Percentiles rank a stretch among this genome's conserved stretches.
Conservation (phyloP, 2,797 vertebrate genomes). For the Periophthalmus magnuspinnatus region DNA sequence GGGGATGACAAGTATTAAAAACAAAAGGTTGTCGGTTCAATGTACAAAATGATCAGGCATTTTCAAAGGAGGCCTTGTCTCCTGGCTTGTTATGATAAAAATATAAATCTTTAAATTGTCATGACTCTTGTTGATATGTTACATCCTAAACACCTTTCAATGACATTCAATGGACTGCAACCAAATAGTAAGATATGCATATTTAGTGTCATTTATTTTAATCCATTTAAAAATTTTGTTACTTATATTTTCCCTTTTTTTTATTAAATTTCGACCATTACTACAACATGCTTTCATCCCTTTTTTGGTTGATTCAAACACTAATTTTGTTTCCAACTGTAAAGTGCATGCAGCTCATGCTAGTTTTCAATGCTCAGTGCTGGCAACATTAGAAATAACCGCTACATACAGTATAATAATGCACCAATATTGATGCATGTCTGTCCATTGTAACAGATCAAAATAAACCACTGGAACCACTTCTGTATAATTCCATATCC, state of each 20-base stretch:
- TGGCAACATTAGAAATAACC: conserved; percentile 33
- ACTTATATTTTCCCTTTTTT: neutral
- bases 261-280: conserved; percentile 8
- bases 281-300: conserved; percentile 34
- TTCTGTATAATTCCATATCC: conserved; percentile 33
- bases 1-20: conserved; percentile 69
- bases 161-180: conserved; percentile 21
- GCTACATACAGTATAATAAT: conserved; percentile 34
- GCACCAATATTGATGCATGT: conserved; percentile 18
- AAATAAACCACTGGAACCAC: conserved; percentile 15
- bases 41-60: conserved; percentile 73
- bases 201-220: neutral
- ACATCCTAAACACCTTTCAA: conserved; percentile 32
- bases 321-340: conserved; percentile 42
- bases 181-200: neutral
- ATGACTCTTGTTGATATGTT: conserved; percentile 57
- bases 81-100: conserved; percentile 65
- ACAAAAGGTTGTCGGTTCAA: conserved; percentile 64
- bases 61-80: conserved; percentile 74
- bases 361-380: conserved; percentile 37
- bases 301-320: conserved; percentile 53
- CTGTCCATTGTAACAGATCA: conserved; percentile 28
- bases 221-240: neutral
- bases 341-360: conserved; percentile 67
- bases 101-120: conserved; percentile 76